Percentiles rank a stretch among this genome's conserved stretches.
phyloP scores from a whole-genome alignment of 1,140 invertebrate genomes.

The Paraescarpia echinospica region DNA sequence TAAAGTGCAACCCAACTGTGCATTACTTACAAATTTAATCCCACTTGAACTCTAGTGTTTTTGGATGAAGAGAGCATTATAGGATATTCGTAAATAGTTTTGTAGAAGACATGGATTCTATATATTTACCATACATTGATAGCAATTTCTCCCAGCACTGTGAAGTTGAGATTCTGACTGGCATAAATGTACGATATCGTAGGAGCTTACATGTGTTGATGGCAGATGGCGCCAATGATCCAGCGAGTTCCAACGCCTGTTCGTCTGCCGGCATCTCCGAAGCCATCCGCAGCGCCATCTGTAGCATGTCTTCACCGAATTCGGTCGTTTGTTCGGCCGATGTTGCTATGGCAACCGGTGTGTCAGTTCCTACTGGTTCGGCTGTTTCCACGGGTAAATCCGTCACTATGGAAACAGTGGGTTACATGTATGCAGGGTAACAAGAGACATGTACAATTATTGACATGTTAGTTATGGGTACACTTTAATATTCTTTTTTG shows the following conservation, averaged over 20 bases:
- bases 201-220: conserved; percentile 6
- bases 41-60: too few species aligned
- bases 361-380: conserved; percentile 27
- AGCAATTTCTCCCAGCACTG: too few species aligned
- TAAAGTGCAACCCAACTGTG: too few species aligned
- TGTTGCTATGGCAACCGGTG: conserved; percentile 21
- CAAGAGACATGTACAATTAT: neutral
- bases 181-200: neutral
- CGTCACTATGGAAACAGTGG: neutral
- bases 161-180: too few species aligned
- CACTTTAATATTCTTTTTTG: neutral
- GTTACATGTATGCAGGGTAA: neutral
- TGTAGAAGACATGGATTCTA: too few species aligned
- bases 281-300: conserved; percentile 86
- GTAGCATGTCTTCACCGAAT: conserved; percentile 79
- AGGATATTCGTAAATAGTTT: too few species aligned
- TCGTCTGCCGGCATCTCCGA: conserved; percentile 72
- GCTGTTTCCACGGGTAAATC: neutral
- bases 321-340: conserved; percentile 74
- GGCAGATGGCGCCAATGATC: conserved; percentile 42
- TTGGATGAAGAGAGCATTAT: too few species aligned
- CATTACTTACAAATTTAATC: too few species aligned
- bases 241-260: conserved; percentile 62
- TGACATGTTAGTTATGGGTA: neutral
- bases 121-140: too few species aligned